Evolutionary conservation across 2,797 vertebrate genomes (phyloP), one percentile per base, ranked within the genome.

Genomic region (Eulemur mongoz): DNA sequence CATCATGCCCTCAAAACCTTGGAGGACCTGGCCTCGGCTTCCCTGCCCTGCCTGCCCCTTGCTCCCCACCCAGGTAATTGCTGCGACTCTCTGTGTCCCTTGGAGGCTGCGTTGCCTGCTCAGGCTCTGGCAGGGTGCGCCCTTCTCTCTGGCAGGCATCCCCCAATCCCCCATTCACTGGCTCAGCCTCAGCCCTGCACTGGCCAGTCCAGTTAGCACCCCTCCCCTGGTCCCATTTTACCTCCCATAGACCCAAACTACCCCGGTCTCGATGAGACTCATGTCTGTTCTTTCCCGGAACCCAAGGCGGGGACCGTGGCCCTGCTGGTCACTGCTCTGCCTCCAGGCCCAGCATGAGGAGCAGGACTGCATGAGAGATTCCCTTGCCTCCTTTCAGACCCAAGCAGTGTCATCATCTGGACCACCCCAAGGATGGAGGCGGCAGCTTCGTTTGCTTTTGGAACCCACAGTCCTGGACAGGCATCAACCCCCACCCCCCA

Each of bases 241-340:
- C 35, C 7, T 22, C 9, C 30, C 0, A 0, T 32, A 65, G 52
- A 22, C 48, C 30, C 48, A 69, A 2, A n/a, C 23, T 5, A 22
- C 38, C 18, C 1, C 0, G 6, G 50, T 12, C 32, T 73, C 45
- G 10, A 11, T 18, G 32, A 22, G 23, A 22, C 32, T 22, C 32
- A 5, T 0, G 4, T 67, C 43, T 40, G 4, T 23, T 72, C 32
- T 79, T 45, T 48, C 48, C 78, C 57, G 38, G 38, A 43, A n/a
- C 8, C 15, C 32, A 2, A 59, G 67, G 73, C 35, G 3, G n/a
- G 45, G 11, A 22, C 1, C 0, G 25, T 14, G 40, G 1, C 78
- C 23, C 7, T 2, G 7, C 12, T 20, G 43, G 4, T 59, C 30
- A 11, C 14, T 15, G 38, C 54, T 83, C n/a, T 38, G 15, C 20